These are phyloP conservation scores for Synanthedon myopaeformis DNA, from an alignment of 2,888 invertebrate species.

Conservation along the genomic window DNA sequence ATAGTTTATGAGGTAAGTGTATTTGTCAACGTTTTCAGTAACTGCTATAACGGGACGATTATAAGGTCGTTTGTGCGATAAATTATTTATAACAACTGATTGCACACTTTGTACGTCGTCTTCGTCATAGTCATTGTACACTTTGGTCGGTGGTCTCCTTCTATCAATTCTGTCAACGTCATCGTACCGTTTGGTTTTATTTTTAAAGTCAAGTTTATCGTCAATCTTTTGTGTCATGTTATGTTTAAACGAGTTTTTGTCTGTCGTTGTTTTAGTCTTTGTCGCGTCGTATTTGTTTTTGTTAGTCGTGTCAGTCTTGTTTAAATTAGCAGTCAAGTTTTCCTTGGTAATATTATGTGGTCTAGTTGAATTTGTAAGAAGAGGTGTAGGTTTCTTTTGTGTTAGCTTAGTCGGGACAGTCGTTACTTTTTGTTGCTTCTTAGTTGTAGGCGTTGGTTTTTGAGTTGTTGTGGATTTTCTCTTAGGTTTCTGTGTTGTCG, in stretches of 20 bases:
- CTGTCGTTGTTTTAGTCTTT: slow-evolving; percentile 13
- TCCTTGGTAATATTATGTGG: slow-evolving; percentile 18
- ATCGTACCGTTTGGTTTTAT: slow-evolving; percentile 51
- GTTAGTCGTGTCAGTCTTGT: slow-evolving; percentile 19
- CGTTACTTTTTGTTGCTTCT: slow-evolving; percentile 17
- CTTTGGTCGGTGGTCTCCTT: slow-evolving; percentile 25
- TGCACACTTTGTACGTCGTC: slow-evolving; percentile 48
- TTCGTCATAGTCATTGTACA: slow-evolving; percentile 34
- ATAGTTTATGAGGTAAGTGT: slow-evolving; percentile 63
- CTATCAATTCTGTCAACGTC: slow-evolving; percentile 29
- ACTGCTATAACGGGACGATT: slow-evolving; percentile 55
- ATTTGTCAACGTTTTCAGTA: slow-evolving; percentile 61
- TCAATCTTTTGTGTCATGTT: slow-evolving; percentile 49
- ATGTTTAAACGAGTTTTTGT: slow-evolving; percentile 19
- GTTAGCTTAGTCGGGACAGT: slow-evolving; percentile 15
- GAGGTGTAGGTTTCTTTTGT: slow-evolving; percentile 21
- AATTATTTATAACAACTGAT: slow-evolving; percentile 51
- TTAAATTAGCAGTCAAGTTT: slow-evolving; percentile 20
- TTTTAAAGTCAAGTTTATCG: slow-evolving; percentile 73
- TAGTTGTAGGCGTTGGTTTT: slow-evolving; percentile 29
- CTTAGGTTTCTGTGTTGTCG: slow-evolving; percentile 8
- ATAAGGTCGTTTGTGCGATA: slow-evolving; percentile 47
- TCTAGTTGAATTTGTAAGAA: slow-evolving; percentile 17
- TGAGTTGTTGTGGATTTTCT: slow-evolving; percentile 17
- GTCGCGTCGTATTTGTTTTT: slow-evolving; percentile 19